Evolutionary conservation across 2,797 vertebrate genomes (phyloP), one percentile per base, ranked within the genome.

Genomic region (Geotria australis): DNA sequence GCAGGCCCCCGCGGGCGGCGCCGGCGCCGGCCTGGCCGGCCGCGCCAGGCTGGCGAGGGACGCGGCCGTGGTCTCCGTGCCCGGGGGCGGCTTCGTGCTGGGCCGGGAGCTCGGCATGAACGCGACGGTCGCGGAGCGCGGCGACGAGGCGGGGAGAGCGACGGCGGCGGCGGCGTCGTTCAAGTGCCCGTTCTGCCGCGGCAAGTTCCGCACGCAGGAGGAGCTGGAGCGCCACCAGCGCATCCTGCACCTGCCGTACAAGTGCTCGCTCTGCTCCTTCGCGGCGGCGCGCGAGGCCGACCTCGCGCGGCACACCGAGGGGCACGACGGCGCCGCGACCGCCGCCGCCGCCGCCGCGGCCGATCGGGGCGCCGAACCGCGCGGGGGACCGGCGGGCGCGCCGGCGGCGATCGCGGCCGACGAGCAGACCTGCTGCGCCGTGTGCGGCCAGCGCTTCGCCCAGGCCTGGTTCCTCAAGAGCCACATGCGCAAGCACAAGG

Each of bases 401-500:
- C 64, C 73, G 8, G 74, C 79, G 67, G 93, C 73, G 1, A 89
- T 95, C 70, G 95, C 94, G 60, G 24, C 24, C 24, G 24, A 38
- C 38, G 49, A 53, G 24, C 24, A 12, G 7, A n/a, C 49, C 24
- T 84, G 91, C 48, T 98, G 91, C 1, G 88, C 95, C 57, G 85
- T 96, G 12, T 98, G 91, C 2, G 76, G 86, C 59, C 91, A 98
- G 68, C 75, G 94, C 55, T 98, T 98, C 63, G 94, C 86, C 71
- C 91, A 98, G 73, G 85, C 91, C 47, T 98, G 91, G 91, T 98
- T 98, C 72, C 79, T 96, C 2, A 98, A 98, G 66, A 88, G 91
- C 60, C 91, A 96, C 72, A 98, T 98, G 91, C 79, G 91, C 58
- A 98, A 98, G 70, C 91, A 98, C 76, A 98, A 96, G 64, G 91